Percentiles rank a stretch among this genome's conserved stretches.
Conservation (phyloP, 2,113 vertebrate genomes). For the Elaphurus davidianus region DNA sequence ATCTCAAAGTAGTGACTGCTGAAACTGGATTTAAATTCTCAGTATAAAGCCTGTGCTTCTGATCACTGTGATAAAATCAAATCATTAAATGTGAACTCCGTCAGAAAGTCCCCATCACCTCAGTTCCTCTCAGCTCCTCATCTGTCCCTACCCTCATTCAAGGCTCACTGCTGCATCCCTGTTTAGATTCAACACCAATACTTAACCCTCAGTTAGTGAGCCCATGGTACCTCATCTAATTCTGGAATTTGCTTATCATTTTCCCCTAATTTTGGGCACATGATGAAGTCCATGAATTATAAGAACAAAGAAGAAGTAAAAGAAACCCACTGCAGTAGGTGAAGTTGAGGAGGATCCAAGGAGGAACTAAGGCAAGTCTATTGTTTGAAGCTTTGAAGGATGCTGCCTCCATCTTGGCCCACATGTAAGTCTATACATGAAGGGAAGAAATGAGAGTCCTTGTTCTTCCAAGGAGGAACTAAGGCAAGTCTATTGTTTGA, state of each 20-base stretch:
- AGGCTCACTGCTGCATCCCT: fast-evolving
- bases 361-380: background rate
- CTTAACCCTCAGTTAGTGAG: background rate
- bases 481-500: background rate
- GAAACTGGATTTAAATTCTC: background rate
- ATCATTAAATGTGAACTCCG: background rate
- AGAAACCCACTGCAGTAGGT: background rate
- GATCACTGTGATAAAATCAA: background rate
- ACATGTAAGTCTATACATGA: background rate
- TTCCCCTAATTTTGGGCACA: background rate
- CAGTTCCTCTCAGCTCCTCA: background rate
- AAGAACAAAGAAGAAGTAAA: background rate
- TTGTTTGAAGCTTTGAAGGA: background rate
- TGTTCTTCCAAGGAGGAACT: background rate
- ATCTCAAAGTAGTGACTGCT: background rate
- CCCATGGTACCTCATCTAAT: background rate
- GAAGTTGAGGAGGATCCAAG: background rate
- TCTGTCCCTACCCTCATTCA: background rate
- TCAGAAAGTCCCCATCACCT: background rate
- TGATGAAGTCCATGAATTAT: background rate
- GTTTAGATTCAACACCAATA: background rate
- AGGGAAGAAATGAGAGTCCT: background rate
- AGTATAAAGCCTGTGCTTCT: background rate
- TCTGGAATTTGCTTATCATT: background rate
- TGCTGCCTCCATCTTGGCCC: background rate